phyloP scores from a whole-genome alignment of 1,140 invertebrate genomes.

The Bombus waltoni region DNA sequence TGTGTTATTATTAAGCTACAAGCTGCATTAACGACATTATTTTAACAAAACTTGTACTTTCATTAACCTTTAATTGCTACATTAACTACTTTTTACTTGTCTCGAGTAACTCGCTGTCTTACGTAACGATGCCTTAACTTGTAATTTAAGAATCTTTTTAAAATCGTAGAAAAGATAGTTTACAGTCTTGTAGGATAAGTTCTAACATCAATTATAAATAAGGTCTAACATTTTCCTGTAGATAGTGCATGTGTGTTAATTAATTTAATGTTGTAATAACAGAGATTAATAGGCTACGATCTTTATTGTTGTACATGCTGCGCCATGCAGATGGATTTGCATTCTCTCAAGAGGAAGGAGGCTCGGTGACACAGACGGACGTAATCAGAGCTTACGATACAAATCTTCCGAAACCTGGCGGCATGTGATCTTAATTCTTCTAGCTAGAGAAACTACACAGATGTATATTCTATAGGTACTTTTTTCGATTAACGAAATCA shows the following conservation, averaged over 20 bases:
- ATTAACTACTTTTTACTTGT: neutral
- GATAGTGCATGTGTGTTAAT: conserved; percentile 22
- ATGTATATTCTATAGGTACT: conserved; percentile 30
- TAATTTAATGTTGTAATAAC: conserved; percentile 35
- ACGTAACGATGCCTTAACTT: too few species aligned
- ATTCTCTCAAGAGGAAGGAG: conserved; percentile 99
- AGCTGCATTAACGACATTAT: neutral
- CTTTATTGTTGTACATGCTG: conserved; percentile 68
- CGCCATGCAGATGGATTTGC: conserved; percentile 95
- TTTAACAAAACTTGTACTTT: neutral
- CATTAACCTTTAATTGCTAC: neutral
- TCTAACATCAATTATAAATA: neutral
- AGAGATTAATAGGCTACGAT: conserved; percentile 61
- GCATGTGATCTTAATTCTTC: conserved; percentile 84
- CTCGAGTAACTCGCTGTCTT: too few species aligned
- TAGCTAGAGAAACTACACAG: conserved; percentile 34
- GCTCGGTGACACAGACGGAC: conserved; percentile 95
- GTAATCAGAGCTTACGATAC: conserved; percentile 97
- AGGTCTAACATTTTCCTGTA: neutral
- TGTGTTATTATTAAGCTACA: neutral
- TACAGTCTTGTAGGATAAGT: neutral
- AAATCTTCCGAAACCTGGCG: conserved; percentile 91
- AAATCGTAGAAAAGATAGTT: neutral
- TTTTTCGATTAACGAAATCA: conserved; percentile 16
- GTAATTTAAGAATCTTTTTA: neutral